Base-by-base conservation (phyloP, 2,797 vertebrate genomes). In the Myotis daubentonii region DNA sequence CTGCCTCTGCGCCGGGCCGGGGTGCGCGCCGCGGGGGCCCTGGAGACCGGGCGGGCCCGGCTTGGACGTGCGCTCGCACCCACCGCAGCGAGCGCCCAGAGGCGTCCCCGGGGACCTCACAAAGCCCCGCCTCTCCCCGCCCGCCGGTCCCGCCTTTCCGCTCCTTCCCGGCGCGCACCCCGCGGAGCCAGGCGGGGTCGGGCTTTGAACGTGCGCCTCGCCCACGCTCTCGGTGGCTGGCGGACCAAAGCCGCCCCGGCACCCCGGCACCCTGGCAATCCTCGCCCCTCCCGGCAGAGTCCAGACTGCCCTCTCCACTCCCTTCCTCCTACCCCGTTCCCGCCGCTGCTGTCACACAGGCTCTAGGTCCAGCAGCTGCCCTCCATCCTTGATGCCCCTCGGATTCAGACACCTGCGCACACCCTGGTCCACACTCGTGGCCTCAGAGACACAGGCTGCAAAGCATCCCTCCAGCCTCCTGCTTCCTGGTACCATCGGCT, bases 281-380 rank as follows among this genome's bases (percentile, higher is more conserved):
- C 23, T 19, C 3, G 13, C 28, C 5, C 13, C 28, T 84, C 85
- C 72, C 8, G 6, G 28, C 6, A 7, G 65, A 30, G 0, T 19
- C 20, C 75, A 84, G 25, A 47, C 16, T 17, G 49, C 1, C 38
- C 6, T 15, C 7, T 4, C 41, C n/a, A 0, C 25, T 57, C 4
- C 51, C 53, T 22, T 16, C 6, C 25, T 12, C 3, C 28, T 0
- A 0, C 8, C 28, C 9, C 0, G 0, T 1, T 17, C 38, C 36
- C 1, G 6, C 68, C 25, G 10, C 66, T 25, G 10, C 41, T 11
- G 53, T 15, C 41, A 7, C 55, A 2, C 16, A 0, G 33, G 36
- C 38, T 19, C 16, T 1, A 8, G 60, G 57, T 17, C 44, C 87
- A 4, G 17, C 5, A 6, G 10, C 36, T 7, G 7, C 33, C 51